phyloP scores from a whole-genome alignment of 2,797 vertebrate genomes.

The Neosilurus hyrtlii region DNA sequence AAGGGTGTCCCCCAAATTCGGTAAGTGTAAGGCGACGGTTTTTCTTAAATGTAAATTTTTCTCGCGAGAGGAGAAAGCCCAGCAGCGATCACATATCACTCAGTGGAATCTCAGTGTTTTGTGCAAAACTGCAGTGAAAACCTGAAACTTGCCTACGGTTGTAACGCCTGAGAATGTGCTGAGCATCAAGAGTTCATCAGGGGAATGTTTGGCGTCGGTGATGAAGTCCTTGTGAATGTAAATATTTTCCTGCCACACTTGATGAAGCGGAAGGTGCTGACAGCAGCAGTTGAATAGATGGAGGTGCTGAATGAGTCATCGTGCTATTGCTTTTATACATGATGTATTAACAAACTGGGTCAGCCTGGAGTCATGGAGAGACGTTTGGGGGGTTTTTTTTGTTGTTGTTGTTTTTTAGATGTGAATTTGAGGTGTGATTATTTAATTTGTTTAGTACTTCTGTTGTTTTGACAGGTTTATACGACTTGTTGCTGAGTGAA shows the following conservation, averaged over 20 bases:
- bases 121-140: too few species aligned
- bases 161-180: not conserved
- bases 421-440: not conserved
- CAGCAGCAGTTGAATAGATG: too few species aligned
- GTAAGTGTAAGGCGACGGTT: too few species aligned
- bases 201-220: not conserved
- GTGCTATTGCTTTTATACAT: not conserved
- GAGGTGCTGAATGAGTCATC: not conserved
- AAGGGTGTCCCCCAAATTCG: too few species aligned
- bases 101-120: too few species aligned
- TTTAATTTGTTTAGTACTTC: not conserved
- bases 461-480: not conserved
- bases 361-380: not conserved
- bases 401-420: too few species aligned
- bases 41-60: too few species aligned
- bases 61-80: too few species aligned
- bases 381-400: too few species aligned
- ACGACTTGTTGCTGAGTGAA: not conserved
- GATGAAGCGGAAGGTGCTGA: not conserved
- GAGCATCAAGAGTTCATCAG: not conserved
- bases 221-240: not conserved
- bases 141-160: too few species aligned
- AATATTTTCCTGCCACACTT: not conserved
- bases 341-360: conserved; percentile 5
- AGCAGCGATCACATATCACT: too few species aligned